phyloP scores from a whole-genome alignment of 2,888 invertebrate species.

The Cynaeus angustus region DNA sequence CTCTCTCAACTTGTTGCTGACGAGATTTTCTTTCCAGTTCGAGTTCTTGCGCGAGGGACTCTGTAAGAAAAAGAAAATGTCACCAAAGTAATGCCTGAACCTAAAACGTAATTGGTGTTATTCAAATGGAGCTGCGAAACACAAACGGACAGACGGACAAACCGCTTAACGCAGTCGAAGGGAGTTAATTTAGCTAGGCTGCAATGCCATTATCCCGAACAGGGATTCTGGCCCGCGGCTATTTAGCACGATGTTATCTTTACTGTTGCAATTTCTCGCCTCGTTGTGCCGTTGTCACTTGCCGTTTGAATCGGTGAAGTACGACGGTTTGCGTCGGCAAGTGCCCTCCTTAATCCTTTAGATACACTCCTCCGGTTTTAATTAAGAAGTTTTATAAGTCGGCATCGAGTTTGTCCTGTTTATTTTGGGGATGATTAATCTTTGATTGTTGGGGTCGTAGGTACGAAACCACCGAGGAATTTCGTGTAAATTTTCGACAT shows the following conservation, averaged over 20 bases:
- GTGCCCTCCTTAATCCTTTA: conserved; percentile 55
- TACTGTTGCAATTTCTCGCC: conserved; percentile 72
- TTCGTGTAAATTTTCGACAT: conserved; percentile 1
- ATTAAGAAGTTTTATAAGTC: conserved; percentile 63
- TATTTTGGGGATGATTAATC: conserved; percentile 47
- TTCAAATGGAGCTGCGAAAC: conserved; percentile 19
- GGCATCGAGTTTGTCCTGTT: conserved; percentile 42
- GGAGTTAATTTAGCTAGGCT: conserved; percentile 70
- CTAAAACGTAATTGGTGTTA: background rate
- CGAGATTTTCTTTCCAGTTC: conserved; percentile 91
- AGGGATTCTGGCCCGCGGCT: conserved; percentile 70
- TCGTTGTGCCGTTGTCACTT: conserved; percentile 69
- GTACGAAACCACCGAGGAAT: conserved; percentile 19
- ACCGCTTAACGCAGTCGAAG: conserved; percentile 51
- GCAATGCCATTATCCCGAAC: conserved; percentile 69
- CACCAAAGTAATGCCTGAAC: background rate
- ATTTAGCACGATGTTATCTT: conserved; percentile 72
- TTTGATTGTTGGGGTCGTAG: conserved; percentile 44
- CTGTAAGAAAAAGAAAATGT: conserved; percentile 74
- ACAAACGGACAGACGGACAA: conserved; percentile 45
- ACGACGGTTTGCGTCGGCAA: conserved; percentile 37
- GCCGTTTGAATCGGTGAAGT: conserved; percentile 53
- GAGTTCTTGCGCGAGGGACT: conserved; percentile 89
- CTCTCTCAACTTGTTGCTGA: conserved; percentile 85
- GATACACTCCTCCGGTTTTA: conserved; percentile 61